Base-by-base conservation (phyloP, 1,140 invertebrate genomes). In the Drosophila tropicalis region DNA sequence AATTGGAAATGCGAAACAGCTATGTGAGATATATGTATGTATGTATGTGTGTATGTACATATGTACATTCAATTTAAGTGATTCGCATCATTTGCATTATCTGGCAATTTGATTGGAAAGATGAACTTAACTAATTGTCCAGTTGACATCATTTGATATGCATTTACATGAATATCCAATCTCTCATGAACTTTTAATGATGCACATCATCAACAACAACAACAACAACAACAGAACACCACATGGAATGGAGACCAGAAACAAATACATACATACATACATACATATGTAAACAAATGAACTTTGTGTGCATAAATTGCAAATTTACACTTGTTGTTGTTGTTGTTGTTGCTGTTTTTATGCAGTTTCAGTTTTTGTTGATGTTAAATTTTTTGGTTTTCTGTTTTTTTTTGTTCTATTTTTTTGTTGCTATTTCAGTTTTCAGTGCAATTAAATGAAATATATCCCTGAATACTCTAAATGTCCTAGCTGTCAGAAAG, bases 131-230 rank as follows among this genome's bases (percentile, higher is more conserved):
- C 71, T 72, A 73, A 73, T 73, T 73, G 70, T 62, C 62, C 72
- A 73, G 70, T 73, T 74, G 72, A 74, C 72, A 74, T 73, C 62
- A 73, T 74, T 74, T 57, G 32, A 58, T 36, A 67, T 61, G 25
- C 54, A 71, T 61, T 34, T 58, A 54, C 64, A 67, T 55, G 44
- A 25, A 55, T 19, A 15, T 5, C 36, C 40, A 66, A 67, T 41
- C 72, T 3, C 36, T 34, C 61, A 67, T 74, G 72, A 40, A 62
- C 17, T 62, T 74, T 75, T 67, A 73, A 73, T 75, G 44, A 51
- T 67, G 71, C 72, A 74, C 63, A 74, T 74, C 63, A 74, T 75
- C 57, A 67, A 56, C 70, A 39, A 63, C 25, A 25, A 29, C 29
- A 25, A 25, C 22, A n/a, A n/a, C 57, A 67, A 56, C 70, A 39